phyloP scores from a whole-genome alignment of 2,113 vertebrate species.

The Erpornis zantholeuca region DNA sequence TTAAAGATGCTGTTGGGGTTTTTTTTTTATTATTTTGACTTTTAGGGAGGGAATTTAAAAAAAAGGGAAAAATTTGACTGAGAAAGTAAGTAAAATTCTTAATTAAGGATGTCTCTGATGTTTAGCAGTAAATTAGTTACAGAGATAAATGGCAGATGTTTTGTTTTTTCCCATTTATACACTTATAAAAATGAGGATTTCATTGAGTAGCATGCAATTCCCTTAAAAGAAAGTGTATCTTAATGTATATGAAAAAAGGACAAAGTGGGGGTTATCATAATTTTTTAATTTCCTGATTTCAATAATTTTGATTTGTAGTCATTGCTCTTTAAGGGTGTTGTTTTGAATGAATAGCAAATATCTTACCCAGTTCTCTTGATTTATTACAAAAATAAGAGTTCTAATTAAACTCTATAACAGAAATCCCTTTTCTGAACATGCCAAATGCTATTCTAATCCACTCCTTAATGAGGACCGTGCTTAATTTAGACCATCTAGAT shows the following conservation, averaged over 20 bases:
- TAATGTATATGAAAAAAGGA: neutral
- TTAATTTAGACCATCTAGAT: neutral
- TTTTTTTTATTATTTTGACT: neutral
- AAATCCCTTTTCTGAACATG: neutral
- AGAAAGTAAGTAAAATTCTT: neutral
- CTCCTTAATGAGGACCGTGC: neutral
- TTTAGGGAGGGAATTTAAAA: neutral
- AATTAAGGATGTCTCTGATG: neutral
- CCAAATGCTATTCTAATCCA: neutral
- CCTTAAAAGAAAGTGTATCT: neutral
- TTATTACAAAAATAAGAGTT: neutral
- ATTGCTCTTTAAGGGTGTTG: neutral
- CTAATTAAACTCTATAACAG: neutral
- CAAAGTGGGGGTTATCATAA: accelerated
- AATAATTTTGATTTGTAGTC: neutral
- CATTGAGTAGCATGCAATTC: neutral
- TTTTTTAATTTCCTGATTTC: neutral
- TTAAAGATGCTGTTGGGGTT: neutral
- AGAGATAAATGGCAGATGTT: neutral
- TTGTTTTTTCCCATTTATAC: neutral
- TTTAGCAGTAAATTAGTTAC: neutral
- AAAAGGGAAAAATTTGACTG: neutral
- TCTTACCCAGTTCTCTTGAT: neutral
- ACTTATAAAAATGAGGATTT: neutral
- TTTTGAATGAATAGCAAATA: neutral